A percentile compares a stretch with the other conserved stretches of the same genome.
Evolutionary conservation across 2,888 invertebrate genomes (phyloP).

Genomic region (Oscheius myriophilus): DNA sequence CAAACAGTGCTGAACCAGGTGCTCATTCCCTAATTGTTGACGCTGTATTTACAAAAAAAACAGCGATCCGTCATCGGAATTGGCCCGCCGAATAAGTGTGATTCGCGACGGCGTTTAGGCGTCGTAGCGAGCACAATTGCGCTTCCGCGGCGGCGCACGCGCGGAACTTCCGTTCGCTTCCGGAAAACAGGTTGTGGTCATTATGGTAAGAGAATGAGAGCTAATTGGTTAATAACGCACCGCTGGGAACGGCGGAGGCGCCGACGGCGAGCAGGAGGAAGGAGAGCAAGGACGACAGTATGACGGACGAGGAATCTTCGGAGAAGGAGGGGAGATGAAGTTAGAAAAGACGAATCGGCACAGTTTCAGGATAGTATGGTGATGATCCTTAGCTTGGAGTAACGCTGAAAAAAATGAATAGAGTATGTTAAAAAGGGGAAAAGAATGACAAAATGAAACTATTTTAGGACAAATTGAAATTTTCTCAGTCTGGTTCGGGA

Average conservation of each 20-base stretch:
- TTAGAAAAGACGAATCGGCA: background rate
- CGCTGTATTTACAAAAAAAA: background rate
- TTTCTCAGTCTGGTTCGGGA: no score
- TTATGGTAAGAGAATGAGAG: conserved; percentile 16
- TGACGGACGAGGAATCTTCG: background rate
- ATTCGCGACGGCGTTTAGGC: background rate
- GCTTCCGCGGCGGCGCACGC: conserved; percentile 11
- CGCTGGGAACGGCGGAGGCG: conserved; percentile 16
- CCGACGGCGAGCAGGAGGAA: background rate
- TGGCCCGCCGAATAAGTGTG: background rate
- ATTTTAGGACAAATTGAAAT: no score
- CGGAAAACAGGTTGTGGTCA: conserved; percentile 20
- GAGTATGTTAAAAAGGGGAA: no score
- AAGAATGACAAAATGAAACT: no score
- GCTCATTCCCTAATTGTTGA: background rate
- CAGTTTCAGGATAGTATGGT: background rate
- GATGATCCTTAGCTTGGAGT: no score
- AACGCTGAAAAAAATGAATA: no score
- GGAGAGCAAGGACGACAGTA: conserved; percentile 7
- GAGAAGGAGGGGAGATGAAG: background rate
- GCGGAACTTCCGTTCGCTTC: conserved; percentile 21
- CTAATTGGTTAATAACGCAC: conserved; percentile 21
- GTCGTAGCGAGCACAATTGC: conserved; percentile 9
- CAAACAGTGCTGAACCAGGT: no score
- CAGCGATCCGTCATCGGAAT: background rate